Evolutionary conservation across 2,113 vertebrate genomes (phyloP).

Genomic region (Muscicapa adusta): DNA sequence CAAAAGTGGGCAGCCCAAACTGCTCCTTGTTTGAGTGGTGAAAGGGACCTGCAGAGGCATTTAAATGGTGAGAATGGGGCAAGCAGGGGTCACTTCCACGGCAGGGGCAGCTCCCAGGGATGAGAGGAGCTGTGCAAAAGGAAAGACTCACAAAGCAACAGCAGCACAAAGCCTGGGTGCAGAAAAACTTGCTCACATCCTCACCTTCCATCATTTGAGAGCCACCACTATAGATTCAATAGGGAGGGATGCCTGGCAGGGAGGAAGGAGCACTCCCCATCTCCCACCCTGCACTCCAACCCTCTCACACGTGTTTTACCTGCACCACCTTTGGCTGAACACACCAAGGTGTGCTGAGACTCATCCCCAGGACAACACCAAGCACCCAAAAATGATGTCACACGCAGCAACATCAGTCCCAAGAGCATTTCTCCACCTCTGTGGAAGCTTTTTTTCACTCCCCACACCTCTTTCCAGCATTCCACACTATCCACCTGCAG

Average conservation of each 20-base stretch:
- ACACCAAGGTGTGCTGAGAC: not conserved
- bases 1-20: not conserved
- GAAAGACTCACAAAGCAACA: not conserved
- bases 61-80: not conserved
- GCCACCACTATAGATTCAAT: not conserved
- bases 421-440: not conserved
- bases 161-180: not conserved
- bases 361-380: not conserved
- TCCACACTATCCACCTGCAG: rapidly evolving
- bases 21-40: rapidly evolving
- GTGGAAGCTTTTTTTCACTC: rapidly evolving
- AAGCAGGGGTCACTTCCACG: not conserved
- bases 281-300: not conserved
- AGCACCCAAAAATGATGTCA: not conserved
- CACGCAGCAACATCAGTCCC: not conserved
- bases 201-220: not conserved
- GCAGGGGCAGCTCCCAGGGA: not conserved
- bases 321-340: not conserved
- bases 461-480: not conserved
- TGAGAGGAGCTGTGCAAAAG: not conserved
- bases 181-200: not conserved
- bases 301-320: not conserved
- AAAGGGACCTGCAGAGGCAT: not conserved
- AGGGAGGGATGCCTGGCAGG: rapidly evolving
- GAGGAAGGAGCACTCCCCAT: not conserved